These are phyloP conservation scores for Troides aeacus DNA, from an alignment of 2,888 invertebrate species.

Conservation along the genomic window DNA sequence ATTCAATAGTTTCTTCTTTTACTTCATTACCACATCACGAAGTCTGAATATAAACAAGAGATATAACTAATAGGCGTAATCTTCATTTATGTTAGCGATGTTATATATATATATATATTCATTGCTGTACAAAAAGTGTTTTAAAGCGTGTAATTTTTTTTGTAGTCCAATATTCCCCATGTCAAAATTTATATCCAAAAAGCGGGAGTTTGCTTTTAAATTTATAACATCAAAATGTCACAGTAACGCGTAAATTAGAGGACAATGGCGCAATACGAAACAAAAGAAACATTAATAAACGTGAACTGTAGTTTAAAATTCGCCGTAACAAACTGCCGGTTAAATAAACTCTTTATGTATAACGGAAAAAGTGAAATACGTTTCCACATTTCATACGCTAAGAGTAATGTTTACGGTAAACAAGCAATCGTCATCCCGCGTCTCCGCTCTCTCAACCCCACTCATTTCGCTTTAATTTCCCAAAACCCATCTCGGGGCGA, in stretches of 20 bases:
- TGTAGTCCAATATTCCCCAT: background rate
- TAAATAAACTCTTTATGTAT: conserved; percentile 25
- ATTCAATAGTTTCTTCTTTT: too few species aligned
- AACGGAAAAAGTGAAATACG: conserved; percentile 27
- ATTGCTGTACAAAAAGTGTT: background rate
- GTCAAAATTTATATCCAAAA: conserved; percentile 14
- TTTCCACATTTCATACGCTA: conserved; percentile 38
- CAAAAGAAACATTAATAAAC: conserved; percentile 26
- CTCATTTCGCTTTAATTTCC: conserved; percentile 71
- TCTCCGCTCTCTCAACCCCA: conserved; percentile 59
- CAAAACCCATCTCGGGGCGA: conserved; percentile 69
- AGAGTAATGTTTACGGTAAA: conserved; percentile 51
- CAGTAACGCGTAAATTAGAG: conserved; percentile 12
- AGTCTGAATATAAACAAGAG: too few species aligned
- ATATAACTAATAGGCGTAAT: background rate
- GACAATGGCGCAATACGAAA: conserved; percentile 8
- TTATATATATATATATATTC: background rate
- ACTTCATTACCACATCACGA: too few species aligned
- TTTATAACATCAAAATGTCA: conserved; percentile 13
- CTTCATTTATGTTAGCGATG: background rate
- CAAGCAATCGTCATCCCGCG: conserved; percentile 71
- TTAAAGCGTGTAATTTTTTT: background rate
- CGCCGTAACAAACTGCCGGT: conserved; percentile 34
- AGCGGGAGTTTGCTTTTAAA: background rate
- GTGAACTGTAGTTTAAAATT: conserved; percentile 25